Evolutionary conservation across 53 echinoderm and acorn worm genomes (phyloP).

Genomic region (Astropecten irregularis): DNA sequence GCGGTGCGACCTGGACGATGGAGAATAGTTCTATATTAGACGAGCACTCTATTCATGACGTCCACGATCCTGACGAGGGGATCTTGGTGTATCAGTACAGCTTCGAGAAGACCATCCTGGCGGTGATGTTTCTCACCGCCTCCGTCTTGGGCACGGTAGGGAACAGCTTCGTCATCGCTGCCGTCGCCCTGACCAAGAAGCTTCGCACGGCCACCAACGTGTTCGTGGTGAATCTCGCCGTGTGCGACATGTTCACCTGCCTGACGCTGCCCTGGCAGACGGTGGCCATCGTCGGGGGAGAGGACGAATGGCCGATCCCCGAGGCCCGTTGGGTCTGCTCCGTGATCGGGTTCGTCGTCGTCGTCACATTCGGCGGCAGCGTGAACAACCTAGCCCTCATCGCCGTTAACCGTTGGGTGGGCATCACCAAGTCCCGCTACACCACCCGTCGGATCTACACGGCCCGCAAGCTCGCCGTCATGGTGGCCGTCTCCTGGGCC

Average conservation of each 20-base stretch:
- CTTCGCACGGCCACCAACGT: constrained; percentile 58
- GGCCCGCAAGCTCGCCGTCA: constrained; percentile 44
- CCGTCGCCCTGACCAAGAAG: constrained; percentile 37
- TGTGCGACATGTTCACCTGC: constrained; percentile 71
- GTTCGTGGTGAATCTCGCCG: constrained; percentile 51
- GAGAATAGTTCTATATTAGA: background rate
- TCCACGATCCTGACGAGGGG: background rate
- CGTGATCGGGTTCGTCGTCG: constrained; percentile 60
- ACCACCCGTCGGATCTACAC: constrained; percentile 34
- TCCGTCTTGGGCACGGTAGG: constrained; percentile 43
- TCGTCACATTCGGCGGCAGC: constrained; percentile 77
- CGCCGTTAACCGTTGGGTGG: constrained; percentile 53
- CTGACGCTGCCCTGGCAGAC: constrained; percentile 72
- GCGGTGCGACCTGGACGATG: background rate
- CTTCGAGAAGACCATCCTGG: background rate
- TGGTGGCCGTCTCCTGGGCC: constrained; percentile 54
- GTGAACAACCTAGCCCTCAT: constrained; percentile 48
- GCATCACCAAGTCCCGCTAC: constrained; percentile 40
- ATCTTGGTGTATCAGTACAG: background rate
- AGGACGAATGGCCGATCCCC: constrained; percentile 68
- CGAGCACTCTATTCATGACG: background rate
- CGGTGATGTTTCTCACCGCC: background rate
- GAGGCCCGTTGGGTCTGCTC: constrained; percentile 69
- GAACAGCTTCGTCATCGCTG: constrained; percentile 24
- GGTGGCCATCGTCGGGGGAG: constrained; percentile 58